Conservation (phyloP, 2,797 vertebrate species). For the Epinephelus malabaricus region DNA sequence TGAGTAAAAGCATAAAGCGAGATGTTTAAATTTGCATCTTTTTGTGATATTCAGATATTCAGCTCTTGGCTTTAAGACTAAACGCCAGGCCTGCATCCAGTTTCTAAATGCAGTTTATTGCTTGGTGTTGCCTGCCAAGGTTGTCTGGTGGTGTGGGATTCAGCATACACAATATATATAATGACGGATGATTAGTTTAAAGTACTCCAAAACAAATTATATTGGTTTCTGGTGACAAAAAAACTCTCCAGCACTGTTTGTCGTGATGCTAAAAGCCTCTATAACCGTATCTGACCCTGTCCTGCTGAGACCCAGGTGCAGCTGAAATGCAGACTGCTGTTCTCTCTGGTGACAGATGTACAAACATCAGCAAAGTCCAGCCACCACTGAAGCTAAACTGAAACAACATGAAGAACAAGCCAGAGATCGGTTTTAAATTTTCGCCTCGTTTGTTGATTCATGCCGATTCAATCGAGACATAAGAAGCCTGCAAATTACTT, state of each 20-base stretch:
- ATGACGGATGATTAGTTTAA: slow-evolving; percentile 20
- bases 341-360: slow-evolving; percentile 24
- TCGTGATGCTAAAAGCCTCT: background rate
- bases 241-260: background rate
- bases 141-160: slow-evolving; percentile 9
- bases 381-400: background rate
- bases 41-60: slow-evolving; percentile 3
- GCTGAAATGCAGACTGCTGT: slow-evolving; percentile 19
- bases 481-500: background rate
- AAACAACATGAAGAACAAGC: background rate
- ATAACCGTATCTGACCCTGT: background rate
- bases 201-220: slow-evolving; percentile 18
- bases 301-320: slow-evolving; percentile 32
- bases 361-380: slow-evolving; percentile 37
- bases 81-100: slow-evolving; percentile 18
- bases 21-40: background rate
- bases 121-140: slow-evolving; percentile 18
- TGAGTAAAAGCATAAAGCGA: background rate
- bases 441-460: background rate
- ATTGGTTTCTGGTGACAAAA: background rate
- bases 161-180: slow-evolving; percentile 13
- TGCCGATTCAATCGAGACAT: background rate
- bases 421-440: background rate
- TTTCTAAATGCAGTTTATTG: slow-evolving; percentile 21
- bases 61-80: slow-evolving; percentile 17